Evolutionary conservation across 2,113 vertebrate species (phyloP).

Genomic region (Triplophysa dalaica): DNA sequence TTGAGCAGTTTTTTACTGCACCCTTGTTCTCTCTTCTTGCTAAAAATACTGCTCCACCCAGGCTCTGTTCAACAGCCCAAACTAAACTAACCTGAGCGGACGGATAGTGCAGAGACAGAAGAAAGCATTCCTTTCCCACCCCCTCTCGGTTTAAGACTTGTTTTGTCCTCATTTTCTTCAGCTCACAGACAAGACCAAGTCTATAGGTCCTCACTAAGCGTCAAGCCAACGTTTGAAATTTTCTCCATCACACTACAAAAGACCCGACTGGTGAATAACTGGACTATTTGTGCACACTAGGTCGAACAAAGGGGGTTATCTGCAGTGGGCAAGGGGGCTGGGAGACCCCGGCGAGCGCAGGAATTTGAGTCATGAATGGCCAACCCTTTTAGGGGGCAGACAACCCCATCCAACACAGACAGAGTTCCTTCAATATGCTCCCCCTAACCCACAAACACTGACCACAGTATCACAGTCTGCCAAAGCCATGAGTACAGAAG

Average conservation of each 20-base stretch:
- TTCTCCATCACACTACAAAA: conserved; percentile 57
- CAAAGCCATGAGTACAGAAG: conserved; percentile 15
- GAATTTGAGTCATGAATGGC: conserved; percentile 68
- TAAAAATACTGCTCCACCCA: conserved; percentile 51
- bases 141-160: conserved; percentile 29
- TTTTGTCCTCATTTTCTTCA: conserved; percentile 52
- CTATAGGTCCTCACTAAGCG: conserved; percentile 69
- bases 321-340: conserved; percentile 54
- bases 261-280: conserved; percentile 65
- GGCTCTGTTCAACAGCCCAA: conserved; percentile 51
- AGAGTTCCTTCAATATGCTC: background rate
- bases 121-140: conserved; percentile 33
- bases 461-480: conserved; percentile 14
- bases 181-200: conserved; percentile 58
- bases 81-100: conserved; percentile 70
- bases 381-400: conserved; percentile 34
- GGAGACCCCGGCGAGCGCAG: conserved; percentile 63
- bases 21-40: conserved; percentile 29
- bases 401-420: conserved; percentile 35
- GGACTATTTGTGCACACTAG: conserved; percentile 57
- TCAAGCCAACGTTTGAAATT: conserved; percentile 17
- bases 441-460: conserved; percentile 40
- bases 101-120: conserved; percentile 60
- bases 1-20: conserved; percentile 34
- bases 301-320: conserved; percentile 59